phyloP scores from a whole-genome alignment of 2,113 vertebrate species.

The Pterophyllum scalare region DNA sequence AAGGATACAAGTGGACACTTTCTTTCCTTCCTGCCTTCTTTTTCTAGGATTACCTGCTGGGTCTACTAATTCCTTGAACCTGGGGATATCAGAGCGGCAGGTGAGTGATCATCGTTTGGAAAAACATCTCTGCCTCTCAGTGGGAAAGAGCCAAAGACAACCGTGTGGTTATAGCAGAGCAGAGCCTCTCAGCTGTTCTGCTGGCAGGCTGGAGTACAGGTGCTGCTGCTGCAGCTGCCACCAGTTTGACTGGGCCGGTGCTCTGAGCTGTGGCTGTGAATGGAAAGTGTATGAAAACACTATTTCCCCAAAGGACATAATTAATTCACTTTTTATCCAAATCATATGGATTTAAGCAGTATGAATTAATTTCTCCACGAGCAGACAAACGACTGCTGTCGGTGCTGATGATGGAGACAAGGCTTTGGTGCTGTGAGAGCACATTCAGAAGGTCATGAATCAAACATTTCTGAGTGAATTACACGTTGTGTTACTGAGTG shows the following conservation, averaged over 20 bases:
- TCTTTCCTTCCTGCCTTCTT: neutral
- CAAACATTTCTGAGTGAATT: slow-evolving; percentile 53
- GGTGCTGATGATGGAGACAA: slow-evolving; percentile 10
- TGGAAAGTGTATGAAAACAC: slow-evolving; percentile 35
- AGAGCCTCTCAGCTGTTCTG: slow-evolving; percentile 18
- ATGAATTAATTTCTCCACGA: slow-evolving; percentile 36
- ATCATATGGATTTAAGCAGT: slow-evolving; percentile 19
- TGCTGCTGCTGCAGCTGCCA: slow-evolving; percentile 28
- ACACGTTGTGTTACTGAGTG: slow-evolving; percentile 35
- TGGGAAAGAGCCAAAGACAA: neutral
- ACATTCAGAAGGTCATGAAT: slow-evolving; percentile 58
- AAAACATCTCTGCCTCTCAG: neutral
- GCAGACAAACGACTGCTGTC: slow-evolving; percentile 45
- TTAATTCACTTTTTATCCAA: slow-evolving; percentile 49
- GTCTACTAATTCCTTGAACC: slow-evolving; percentile 27
- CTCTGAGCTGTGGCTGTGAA: too few species aligned
- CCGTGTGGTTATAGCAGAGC: slow-evolving; percentile 9
- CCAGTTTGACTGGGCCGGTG: slow-evolving; percentile 6
- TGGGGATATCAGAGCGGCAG: slow-evolving; percentile 52
- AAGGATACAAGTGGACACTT: slow-evolving; percentile 48
- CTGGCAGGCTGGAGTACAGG: slow-evolving; percentile 24
- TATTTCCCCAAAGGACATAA: neutral
- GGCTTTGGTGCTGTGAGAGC: slow-evolving; percentile 12
- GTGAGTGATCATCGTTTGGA: slow-evolving; percentile 39
- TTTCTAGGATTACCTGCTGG: slow-evolving; percentile 52